A percentile compares a stretch with the other conserved stretches of the same genome.
Evolutionary conservation across 2,797 vertebrate species (phyloP).

Genomic region (Tokudaia muenninki): DNA sequence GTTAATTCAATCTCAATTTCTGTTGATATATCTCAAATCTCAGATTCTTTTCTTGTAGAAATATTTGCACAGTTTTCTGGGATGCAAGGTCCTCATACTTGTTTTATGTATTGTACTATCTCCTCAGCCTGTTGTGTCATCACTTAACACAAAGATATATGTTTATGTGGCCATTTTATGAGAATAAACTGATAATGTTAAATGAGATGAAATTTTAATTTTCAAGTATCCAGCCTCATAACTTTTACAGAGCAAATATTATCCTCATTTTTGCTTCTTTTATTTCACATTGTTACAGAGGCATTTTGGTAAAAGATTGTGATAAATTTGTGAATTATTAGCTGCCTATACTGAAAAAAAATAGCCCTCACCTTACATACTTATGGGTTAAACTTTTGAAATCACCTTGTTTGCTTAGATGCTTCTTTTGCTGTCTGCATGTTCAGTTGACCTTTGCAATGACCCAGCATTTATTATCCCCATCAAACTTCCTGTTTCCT

Average conservation of each 20-base stretch:
- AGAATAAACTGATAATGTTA: slow-evolving; percentile 5
- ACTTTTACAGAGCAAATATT: neutral
- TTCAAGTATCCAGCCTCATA: neutral
- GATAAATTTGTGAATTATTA: neutral
- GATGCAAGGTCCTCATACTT: neutral
- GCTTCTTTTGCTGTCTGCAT: neutral
- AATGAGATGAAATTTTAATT: neutral
- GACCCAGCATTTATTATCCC: neutral
- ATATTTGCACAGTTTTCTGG: neutral
- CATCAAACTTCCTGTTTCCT: neutral
- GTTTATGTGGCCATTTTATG: neutral
- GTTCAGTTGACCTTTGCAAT: neutral
- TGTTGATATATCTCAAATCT: neutral
- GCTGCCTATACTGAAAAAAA: neutral
- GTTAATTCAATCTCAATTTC: neutral
- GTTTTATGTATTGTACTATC: neutral
- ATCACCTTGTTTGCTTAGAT: neutral
- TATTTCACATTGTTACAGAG: neutral
- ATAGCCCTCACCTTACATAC: neutral
- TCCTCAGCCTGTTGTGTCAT: neutral
- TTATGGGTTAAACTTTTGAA: neutral
- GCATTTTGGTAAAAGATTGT: neutral
- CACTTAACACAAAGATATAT: neutral
- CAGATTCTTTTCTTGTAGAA: neutral
- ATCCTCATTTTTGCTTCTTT: neutral